Evolutionary conservation across 1,140 invertebrate genomes (phyloP).

Genomic region (Sminthurides bifidus): DNA sequence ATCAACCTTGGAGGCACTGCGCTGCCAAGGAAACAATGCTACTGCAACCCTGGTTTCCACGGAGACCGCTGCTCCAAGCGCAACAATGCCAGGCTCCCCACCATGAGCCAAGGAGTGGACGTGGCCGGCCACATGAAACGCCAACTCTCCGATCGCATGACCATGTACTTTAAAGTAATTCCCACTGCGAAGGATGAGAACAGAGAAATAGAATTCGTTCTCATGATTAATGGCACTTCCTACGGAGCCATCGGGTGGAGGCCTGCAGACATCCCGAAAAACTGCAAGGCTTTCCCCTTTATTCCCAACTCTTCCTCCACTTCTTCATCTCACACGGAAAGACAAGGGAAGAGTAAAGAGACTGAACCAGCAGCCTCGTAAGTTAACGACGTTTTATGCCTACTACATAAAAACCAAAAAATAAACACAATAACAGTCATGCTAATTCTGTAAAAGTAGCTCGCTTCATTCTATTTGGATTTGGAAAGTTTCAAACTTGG

Average conservation of each 20-base stretch:
- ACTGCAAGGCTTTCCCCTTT: slow-evolving; percentile 25
- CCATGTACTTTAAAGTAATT: slow-evolving; percentile 23
- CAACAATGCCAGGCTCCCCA: slow-evolving; percentile 22
- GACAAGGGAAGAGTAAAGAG: slow-evolving; percentile 24
- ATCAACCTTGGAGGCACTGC: slow-evolving; percentile 64
- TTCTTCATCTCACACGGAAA: background rate
- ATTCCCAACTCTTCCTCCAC: slow-evolving; percentile 17
- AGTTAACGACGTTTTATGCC: background rate
- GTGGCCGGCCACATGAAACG: slow-evolving; percentile 24
- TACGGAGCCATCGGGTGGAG: slow-evolving; percentile 75
- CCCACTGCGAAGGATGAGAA: slow-evolving; percentile 44
- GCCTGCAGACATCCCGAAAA: slow-evolving; percentile 14
- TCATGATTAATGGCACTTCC: slow-evolving; percentile 67
- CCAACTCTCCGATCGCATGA: slow-evolving; percentile 26
- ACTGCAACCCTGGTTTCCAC: slow-evolving; percentile 49
- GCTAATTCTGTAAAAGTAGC: background rate
- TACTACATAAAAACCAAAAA: background rate
- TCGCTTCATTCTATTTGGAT: background rate
- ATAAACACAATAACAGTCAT: background rate
- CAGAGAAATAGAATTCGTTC: slow-evolving; percentile 69
- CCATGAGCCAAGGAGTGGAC: slow-evolving; percentile 12
- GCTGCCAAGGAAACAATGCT: slow-evolving; percentile 70
- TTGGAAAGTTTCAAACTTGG: too few relatives aligned
- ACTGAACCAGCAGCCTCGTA: slow-evolving; percentile 11
- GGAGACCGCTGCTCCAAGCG: slow-evolving; percentile 27